Base-by-base conservation (phyloP, 2,888 invertebrate species). In the Podabrus alpinus region DNA sequence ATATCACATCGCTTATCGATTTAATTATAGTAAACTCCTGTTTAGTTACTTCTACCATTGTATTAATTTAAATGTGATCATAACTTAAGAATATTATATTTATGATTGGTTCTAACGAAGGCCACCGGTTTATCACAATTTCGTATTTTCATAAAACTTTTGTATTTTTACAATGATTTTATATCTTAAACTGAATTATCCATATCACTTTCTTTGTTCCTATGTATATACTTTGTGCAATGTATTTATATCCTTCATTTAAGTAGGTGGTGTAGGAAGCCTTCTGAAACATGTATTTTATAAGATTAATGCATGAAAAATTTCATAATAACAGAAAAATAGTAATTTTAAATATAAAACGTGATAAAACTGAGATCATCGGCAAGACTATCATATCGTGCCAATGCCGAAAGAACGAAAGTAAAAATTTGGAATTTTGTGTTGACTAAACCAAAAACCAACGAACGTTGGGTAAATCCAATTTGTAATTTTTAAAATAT, bases 1-100 rank as follows among this genome's bases (percentile, higher is more conserved):
- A 84, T 4, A 86, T 85, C 77, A 92, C 82, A 79, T 92, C 92
- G 78, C 91, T 85, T 80, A 90, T 85, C 0, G 90, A 86, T 81
- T 89, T 89, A 81, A 92, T 84, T 73, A 90, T 82, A 75, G 91
- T 88, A 76, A 88, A 88, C 73, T 85, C 83, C 68, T 71, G 81
- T 76, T 81, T 82, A 5, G 77, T 75, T n/a, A 78, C 79, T 69
- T 75, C 73, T 64, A 77, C 76, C 76, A 76, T 76, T 59, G 15
- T 59, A 16, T 60, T 17, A n/a, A 17, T n/a, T 16, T 71, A 9
- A 24, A 61, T 13, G 11, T n/a, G 19, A 64, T 19, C 62, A 64
- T 64, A 64, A 64, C 62, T 15, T n/a, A 13, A 15, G 19, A 64
- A 64, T 64, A 45, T 19, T 15, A 5, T n/a, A 64, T 64, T 64